Percentiles rank a stretch among this genome's conserved stretches.
Evolutionary conservation across 2,888 invertebrate genomes (phyloP).

Genomic region (Andrena camellia): DNA sequence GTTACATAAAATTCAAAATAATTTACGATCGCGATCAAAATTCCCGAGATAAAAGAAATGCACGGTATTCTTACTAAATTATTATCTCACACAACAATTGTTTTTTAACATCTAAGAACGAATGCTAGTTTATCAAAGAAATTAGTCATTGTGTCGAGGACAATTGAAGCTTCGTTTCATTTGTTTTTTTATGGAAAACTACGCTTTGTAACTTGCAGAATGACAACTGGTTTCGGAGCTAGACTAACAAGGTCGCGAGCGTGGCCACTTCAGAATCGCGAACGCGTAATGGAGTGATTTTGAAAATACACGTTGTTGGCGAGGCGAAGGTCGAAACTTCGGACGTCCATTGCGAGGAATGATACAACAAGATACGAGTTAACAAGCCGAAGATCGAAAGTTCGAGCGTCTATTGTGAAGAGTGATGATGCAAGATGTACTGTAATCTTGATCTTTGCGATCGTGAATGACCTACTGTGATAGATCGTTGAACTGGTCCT

Average conservation of each 20-base stretch:
- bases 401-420: too few species aligned
- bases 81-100: too few species aligned
- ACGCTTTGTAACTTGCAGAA: not conserved
- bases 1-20: too few species aligned
- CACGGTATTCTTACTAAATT: too few species aligned
- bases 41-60: too few species aligned
- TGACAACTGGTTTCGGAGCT: constrained; percentile 3
- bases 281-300: constrained; percentile 1
- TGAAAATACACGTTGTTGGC: not conserved
- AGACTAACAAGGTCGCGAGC: not conserved
- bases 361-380: not conserved
- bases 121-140: too few species aligned
- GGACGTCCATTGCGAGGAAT: not conserved
- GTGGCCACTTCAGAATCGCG: not conserved
- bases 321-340: not conserved
- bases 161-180: not conserved
- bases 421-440: not conserved
- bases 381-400: not conserved
- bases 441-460: not conserved
- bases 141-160: not conserved
- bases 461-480: not conserved
- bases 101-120: too few species aligned
- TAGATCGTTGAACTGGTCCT: not conserved
- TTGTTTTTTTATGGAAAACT: not conserved
- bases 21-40: too few species aligned